phyloP scores from a whole-genome alignment of 1,140 invertebrate genomes.

The Acromyrmex echinatior region DNA sequence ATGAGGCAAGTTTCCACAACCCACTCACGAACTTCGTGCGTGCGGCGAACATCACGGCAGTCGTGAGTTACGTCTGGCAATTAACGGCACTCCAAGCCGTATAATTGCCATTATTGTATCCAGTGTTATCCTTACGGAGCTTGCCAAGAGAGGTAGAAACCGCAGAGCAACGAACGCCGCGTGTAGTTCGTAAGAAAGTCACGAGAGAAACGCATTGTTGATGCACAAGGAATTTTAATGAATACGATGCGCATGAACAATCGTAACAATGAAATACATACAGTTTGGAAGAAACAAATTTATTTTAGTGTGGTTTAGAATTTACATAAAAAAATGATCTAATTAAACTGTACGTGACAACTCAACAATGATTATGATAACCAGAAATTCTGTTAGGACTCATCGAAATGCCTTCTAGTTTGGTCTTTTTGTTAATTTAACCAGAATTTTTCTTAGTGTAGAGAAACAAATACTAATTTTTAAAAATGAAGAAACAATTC shows the following conservation, averaged over 20 bases:
- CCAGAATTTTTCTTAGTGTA: too few relatives aligned
- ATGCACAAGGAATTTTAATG: slow-evolving; percentile 32
- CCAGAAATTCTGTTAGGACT: too few relatives aligned
- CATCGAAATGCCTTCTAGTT: too few relatives aligned
- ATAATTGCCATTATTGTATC: slow-evolving; percentile 75
- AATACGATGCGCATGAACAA: background rate
- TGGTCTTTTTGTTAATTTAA: too few relatives aligned
- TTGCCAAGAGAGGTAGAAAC: slow-evolving; percentile 50
- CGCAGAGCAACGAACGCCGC: slow-evolving; percentile 14
- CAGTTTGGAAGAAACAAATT: background rate
- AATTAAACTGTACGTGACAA: too few relatives aligned
- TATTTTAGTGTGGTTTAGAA: background rate
- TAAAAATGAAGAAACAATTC: too few relatives aligned
- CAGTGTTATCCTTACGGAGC: slow-evolving; percentile 62
- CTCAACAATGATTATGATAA: too few relatives aligned
- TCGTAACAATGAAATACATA: background rate
- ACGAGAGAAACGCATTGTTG: slow-evolving; percentile 3
- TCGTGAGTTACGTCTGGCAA: slow-evolving; percentile 71
- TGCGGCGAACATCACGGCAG: slow-evolving; percentile 68
- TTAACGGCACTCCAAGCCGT: slow-evolving; percentile 68
- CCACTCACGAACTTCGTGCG: slow-evolving; percentile 66
- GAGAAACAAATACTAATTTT: too few relatives aligned
- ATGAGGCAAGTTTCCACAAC: slow-evolving; percentile 67
- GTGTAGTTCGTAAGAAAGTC: slow-evolving; percentile 41
- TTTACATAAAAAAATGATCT: too few relatives aligned